phyloP scores from a whole-genome alignment of 2,888 invertebrate genomes.

The Leistus spinibarbis region DNA sequence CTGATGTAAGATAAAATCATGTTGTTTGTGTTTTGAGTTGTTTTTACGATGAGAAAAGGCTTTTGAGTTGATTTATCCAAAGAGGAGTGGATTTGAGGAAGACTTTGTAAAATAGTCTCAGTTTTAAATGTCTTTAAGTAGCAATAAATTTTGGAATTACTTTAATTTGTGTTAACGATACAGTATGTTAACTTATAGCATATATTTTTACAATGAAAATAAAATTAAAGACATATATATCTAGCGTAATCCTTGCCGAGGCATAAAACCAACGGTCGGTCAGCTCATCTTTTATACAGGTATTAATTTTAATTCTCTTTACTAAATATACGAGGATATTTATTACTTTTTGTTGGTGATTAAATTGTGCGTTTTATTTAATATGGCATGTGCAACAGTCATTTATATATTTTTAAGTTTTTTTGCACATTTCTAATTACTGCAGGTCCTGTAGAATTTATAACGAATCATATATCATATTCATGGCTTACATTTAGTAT shows the following conservation, averaged over 20 bases:
- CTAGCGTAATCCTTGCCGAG: not conserved
- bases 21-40: too few species aligned
- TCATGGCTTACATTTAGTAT: conserved; percentile 10
- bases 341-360: conserved; percentile 23
- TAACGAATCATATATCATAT: conserved; percentile 25
- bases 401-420: conserved; percentile 22
- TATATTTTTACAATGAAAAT: not conserved
- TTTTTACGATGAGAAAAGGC: too few species aligned
- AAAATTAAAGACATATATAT: not conserved
- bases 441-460: conserved; percentile 9
- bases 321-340: conserved; percentile 4
- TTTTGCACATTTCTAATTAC: conserved; percentile 28
- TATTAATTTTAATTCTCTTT: conserved; percentile 20
- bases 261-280: not conserved
- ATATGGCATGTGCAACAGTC: conserved; percentile 9
- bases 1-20: too few species aligned
- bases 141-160: not conserved
- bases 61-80: too few species aligned
- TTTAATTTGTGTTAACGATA: not conserved
- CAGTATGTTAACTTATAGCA: not conserved
- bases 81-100: too few species aligned
- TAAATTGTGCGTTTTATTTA: conserved; percentile 20
- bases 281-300: conserved; percentile 4
- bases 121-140: not conserved
- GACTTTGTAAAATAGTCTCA: not conserved